Percentiles rank a stretch among this genome's conserved stretches.
Conservation (phyloP, 2,797 vertebrate species). For the Eurystomus glaucurus region DNA sequence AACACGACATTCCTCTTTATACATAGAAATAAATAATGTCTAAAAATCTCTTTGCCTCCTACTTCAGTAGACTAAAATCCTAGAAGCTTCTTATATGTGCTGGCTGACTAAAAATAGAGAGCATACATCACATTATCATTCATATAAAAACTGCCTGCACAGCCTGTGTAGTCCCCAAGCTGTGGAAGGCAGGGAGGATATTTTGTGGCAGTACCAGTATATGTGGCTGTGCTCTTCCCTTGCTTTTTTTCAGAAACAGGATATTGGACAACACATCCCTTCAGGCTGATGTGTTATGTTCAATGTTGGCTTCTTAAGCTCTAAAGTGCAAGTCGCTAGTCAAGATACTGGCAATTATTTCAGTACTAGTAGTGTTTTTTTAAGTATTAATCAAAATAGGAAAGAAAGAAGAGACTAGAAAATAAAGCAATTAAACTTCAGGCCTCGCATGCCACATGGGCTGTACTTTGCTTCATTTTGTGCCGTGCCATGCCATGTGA, state of each 20-base stretch:
- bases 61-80: constrained; percentile 49
- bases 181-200: constrained; percentile 3
- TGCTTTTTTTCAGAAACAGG: background rate
- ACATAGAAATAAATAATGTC: constrained; percentile 52
- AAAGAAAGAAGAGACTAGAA: background rate
- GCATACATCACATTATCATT: constrained; percentile 65
- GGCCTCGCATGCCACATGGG: background rate
- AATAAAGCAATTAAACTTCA: background rate
- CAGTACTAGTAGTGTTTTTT: background rate
- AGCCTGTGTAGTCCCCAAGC: background rate
- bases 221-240: background rate
- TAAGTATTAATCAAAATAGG: background rate
- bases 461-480: background rate
- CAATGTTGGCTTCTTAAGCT: background rate
- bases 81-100: constrained; percentile 49
- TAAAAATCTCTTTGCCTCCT: constrained; percentile 47
- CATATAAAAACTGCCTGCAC: constrained; percentile 55
- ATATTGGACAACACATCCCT: background rate
- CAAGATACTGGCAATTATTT: background rate
- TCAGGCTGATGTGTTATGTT: background rate
- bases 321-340: background rate
- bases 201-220: background rate
- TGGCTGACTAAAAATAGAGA: constrained; percentile 71
- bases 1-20: constrained; percentile 31
- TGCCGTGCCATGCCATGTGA: background rate